Evolutionary conservation across 2,113 vertebrate genomes (phyloP).

Genomic region (Odontophorus gujanensis): DNA sequence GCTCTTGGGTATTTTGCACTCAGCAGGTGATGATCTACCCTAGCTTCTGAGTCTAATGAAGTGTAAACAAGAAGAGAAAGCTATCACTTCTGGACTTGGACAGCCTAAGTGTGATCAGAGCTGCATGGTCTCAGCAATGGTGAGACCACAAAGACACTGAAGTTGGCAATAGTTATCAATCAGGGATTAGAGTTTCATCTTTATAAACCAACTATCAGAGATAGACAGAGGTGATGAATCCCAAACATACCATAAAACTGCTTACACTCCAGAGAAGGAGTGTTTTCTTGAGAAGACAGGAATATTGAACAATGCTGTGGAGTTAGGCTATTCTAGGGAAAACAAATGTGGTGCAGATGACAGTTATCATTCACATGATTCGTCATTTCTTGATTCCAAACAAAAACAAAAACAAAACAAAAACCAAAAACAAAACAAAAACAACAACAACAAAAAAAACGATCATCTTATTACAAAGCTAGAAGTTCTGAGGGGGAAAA

Average conservation of each 20-base stretch:
- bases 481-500: background rate
- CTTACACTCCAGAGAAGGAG: background rate
- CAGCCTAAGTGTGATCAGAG: background rate
- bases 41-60: background rate
- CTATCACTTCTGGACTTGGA: background rate
- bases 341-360: background rate
- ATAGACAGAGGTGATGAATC: background rate
- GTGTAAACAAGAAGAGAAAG: background rate
- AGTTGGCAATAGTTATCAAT: background rate
- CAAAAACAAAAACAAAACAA: no score
- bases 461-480: background rate
- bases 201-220: background rate
- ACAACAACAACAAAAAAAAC: background rate
- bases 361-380: background rate
- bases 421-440: no score
- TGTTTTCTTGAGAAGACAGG: background rate
- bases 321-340: background rate
- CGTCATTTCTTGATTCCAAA: background rate
- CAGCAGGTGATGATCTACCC: background rate
- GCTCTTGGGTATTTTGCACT: background rate
- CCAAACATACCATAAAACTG: background rate
- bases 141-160: background rate
- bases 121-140: background rate
- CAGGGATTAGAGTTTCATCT: background rate
- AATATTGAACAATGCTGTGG: background rate